These are phyloP conservation scores for Oxytorus armatus DNA, from an alignment of 2,888 invertebrate genomes.

Conservation along the genomic window DNA sequence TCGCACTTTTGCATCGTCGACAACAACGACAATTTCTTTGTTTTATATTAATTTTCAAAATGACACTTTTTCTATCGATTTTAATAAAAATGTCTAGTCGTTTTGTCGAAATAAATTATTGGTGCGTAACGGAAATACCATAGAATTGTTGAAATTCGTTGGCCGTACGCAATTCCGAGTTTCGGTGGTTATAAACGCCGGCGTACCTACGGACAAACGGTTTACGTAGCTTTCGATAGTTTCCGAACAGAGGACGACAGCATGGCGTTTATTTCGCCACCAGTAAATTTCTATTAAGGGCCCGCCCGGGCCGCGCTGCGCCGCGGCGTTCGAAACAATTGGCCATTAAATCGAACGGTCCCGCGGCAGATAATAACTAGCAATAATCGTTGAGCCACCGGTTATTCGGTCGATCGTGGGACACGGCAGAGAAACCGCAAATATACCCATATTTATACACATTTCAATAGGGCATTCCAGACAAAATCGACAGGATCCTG, in stretches of 20 bases:
- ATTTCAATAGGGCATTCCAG: conserved; percentile 16
- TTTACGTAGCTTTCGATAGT: conserved; percentile 22
- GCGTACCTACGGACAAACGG: conserved; percentile 4
- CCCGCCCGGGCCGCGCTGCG: conserved; percentile 64
- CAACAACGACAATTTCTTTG: no score
- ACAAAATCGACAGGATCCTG: conserved; percentile 1
- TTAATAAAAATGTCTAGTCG: no score
- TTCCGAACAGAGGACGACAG: conserved; percentile 20
- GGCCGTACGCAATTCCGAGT: no score
- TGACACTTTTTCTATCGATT: no score
- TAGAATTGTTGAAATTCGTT: conserved; percentile 20
- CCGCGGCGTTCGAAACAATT: conserved; percentile 82
- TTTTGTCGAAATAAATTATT: no score
- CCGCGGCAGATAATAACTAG: conserved; percentile 83
- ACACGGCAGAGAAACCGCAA: conserved; percentile 51
- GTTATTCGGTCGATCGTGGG: conserved; percentile 71
- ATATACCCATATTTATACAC: conserved; percentile 22
- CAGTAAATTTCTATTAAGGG: conserved; percentile 83
- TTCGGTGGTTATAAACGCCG: no score
- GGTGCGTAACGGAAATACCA: neutral
- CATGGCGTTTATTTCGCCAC: conserved; percentile 56
- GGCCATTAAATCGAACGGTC: conserved; percentile 83
- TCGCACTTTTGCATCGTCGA: no score
- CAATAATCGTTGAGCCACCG: conserved; percentile 80
- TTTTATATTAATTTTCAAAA: no score